A percentile compares a stretch with the other conserved stretches of the same genome.
Evolutionary conservation across 53 echinoderm and acorn worm species (phyloP).

Genomic region (Mesocentrotus franciscanus): DNA sequence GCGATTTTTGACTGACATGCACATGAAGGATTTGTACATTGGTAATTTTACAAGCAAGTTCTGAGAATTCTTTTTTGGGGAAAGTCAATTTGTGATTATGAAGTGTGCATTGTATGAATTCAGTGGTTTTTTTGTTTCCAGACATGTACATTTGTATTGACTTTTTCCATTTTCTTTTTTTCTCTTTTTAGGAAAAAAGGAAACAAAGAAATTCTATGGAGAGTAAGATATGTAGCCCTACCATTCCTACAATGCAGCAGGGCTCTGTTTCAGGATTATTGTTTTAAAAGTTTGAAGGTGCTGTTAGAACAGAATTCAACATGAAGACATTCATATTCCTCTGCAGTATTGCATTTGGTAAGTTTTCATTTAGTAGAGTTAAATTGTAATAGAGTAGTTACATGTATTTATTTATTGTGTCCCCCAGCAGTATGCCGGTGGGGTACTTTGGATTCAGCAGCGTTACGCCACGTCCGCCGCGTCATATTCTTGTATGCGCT

Average conservation of each 20-base stretch:
- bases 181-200: background rate
- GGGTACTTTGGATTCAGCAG: no score
- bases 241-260: background rate
- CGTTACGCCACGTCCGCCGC: no score
- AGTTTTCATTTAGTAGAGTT: background rate
- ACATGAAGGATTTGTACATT: no score
- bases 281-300: background rate
- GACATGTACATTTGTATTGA: background rate
- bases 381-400: no score
- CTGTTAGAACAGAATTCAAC: background rate
- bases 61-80: no score
- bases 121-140: background rate
- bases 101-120: no score
- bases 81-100: no score
- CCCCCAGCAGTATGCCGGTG: no score
- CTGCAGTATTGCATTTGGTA: conserved; percentile 31
- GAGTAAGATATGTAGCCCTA: background rate
- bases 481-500: no score
- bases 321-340: conserved; percentile 25
- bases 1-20: no score
- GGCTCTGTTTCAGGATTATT: background rate
- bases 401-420: no score
- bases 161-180: background rate
- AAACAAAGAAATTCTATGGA: background rate
- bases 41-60: no score